phyloP scores from a whole-genome alignment of 1,140 invertebrate species.

The Hypsibius dujardini region DNA sequence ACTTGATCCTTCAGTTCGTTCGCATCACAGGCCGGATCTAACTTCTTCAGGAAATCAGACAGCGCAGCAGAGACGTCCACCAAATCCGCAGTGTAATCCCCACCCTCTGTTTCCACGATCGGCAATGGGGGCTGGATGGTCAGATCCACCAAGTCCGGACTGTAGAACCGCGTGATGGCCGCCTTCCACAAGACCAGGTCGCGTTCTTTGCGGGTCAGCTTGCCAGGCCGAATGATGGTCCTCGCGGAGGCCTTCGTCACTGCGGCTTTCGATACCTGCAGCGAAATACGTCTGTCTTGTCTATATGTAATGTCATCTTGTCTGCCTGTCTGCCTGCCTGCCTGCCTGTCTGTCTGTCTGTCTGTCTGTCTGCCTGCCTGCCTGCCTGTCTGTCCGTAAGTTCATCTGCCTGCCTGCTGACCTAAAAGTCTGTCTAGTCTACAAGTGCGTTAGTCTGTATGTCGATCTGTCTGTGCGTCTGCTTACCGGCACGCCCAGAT shows the following conservation, averaged over 20 bases:
- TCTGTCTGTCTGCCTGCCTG: no score
- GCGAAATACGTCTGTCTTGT: no score
- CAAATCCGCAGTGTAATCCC: background rate
- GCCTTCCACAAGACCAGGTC: slow-evolving; percentile 12
- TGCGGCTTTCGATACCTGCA: background rate
- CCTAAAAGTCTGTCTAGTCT: no score
- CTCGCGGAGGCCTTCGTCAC: background rate
- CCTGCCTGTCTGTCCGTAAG: no score
- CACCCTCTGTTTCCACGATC: slow-evolving; percentile 13
- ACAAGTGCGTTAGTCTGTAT: no score
- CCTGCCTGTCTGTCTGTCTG: no score
- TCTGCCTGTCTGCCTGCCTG: no score
- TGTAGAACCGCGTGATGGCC: slow-evolving; percentile 7
- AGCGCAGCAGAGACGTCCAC: background rate
- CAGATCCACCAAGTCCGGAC: background rate
- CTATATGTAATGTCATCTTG: no score
- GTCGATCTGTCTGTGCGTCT: no score
- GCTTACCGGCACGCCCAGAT: slow-evolving; percentile 4
- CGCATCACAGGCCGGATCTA: background rate
- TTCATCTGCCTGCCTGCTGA: no score
- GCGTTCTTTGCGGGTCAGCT: background rate
- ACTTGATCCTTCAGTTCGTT: slow-evolving; percentile 13
- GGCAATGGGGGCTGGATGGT: background rate
- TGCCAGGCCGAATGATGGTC: background rate
- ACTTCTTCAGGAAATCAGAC: background rate